Evolutionary conservation across 2,888 invertebrate species (phyloP), one percentile per base, ranked within the genome.

Genomic region (Agriopis marginaria): DNA sequence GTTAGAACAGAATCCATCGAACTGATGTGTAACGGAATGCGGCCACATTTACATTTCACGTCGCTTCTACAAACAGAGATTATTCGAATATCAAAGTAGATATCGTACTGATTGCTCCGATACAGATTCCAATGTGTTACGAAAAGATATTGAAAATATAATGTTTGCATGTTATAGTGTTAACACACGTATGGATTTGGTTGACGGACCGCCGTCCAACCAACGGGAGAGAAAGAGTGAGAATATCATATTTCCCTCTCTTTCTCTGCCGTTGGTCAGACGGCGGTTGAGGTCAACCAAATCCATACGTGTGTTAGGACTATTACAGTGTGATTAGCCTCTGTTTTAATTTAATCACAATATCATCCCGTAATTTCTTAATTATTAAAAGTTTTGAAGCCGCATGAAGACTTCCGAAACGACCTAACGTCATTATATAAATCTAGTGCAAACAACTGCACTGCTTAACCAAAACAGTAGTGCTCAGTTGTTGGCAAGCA

Each of bases 1-100:
- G 49, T 49, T 51, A 51, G 66, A 70, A 71, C 70, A 68, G 44
- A 68, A 55, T 50, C 45, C 7, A 56, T 53, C 47, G 47, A 40
- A 56, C 50, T 47, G 54, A 50, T 42, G 50, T 44, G 42, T 55
- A 66, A 17, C 14, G 50, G 50, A 53, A 68, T 53, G 58, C 53
- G 14, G 44, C 56, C 45, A 49, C 17, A 56, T 68, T 50, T 40
- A 53, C 59, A 63, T 60, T 51, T 49, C 44, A 49, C 53, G 17
- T 60, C 68, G 60, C 23, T 60, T 63, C 40, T 53, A 32, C 68
- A 50, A 60, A 62, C 61, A n/a, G 49, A 42, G 64, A 64, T 56
- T 64, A 56, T 56, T 40, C 56, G 49, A 62, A 67, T 49, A 67
- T 61, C 49, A 50, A 56, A 55, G 61, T 14, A 62, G 55, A 61